A percentile compares a stretch with the other conserved stretches of the same genome.
These are phyloP conservation scores for Stercorarius parasiticus DNA, from an alignment of 2,113 vertebrate species.

Conservation along the genomic window DNA sequence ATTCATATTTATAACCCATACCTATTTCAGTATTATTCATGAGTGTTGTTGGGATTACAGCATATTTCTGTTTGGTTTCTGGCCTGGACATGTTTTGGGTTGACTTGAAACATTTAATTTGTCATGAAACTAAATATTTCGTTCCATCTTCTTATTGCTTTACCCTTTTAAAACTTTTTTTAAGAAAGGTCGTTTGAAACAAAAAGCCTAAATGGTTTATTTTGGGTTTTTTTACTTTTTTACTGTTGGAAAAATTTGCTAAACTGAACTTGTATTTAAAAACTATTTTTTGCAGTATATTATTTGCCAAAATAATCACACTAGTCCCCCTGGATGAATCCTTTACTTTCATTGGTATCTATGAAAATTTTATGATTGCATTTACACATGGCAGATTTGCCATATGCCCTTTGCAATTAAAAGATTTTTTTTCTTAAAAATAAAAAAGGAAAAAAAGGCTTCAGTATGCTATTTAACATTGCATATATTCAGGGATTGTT, in stretches of 20 bases:
- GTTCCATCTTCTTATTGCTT: slow-evolving; percentile 35
- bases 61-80: slow-evolving; percentile 43
- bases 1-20: background rate
- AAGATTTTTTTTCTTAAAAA: background rate
- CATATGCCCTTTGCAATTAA: background rate
- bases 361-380: background rate
- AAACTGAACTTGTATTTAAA: background rate
- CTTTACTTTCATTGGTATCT: background rate
- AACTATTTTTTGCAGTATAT: background rate
- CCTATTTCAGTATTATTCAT: background rate
- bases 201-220: slow-evolving; percentile 24
- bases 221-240: background rate
- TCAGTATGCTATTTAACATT: background rate
- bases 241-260: background rate
- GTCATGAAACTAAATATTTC: slow-evolving; percentile 15
- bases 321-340: background rate
- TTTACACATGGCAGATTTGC: background rate
- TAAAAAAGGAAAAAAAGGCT: background rate
- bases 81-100: slow-evolving; percentile 22
- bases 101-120: slow-evolving; percentile 36
- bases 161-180: slow-evolving; percentile 15
- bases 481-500: background rate
- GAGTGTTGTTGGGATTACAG: background rate
- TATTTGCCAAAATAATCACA: slow-evolving; percentile 13
- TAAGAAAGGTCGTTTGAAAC: slow-evolving; percentile 17